These are phyloP conservation scores for Ceuthmochares aereus DNA, from an alignment of 2,113 vertebrate species.

Conservation along the genomic window DNA sequence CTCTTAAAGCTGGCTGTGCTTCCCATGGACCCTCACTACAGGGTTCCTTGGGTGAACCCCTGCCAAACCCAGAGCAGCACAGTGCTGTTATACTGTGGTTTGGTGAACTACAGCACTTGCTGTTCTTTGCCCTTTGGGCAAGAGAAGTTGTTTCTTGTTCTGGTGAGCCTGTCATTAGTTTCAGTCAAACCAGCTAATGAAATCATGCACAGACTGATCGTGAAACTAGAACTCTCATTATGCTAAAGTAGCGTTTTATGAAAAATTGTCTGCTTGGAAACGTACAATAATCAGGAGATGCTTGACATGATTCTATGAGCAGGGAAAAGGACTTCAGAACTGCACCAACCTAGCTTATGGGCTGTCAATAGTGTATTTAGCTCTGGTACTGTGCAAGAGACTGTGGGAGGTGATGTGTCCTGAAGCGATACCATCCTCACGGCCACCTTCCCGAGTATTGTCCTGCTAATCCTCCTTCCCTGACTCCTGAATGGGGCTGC, in stretches of 20 bases:
- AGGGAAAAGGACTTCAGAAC: not conserved
- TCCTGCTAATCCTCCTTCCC: not conserved
- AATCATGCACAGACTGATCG: not conserved
- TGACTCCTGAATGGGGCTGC: not conserved
- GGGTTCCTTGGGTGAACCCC: not conserved
- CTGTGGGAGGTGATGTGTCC: not conserved
- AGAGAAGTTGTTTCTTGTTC: not conserved
- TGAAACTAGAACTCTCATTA: not conserved
- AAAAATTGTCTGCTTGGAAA: not conserved
- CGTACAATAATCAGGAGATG: not conserved
- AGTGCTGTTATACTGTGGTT: not conserved
- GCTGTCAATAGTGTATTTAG: not conserved
- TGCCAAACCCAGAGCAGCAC: not conserved
- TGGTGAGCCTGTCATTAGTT: not conserved
- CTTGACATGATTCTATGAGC: not conserved
- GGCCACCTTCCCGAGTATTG: not conserved
- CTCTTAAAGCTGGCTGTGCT: not conserved
- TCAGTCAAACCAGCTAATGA: not conserved
- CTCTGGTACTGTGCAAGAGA: not conserved
- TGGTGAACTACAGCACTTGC: not conserved
- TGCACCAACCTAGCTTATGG: not conserved
- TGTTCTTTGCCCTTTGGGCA: not conserved
- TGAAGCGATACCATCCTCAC: not conserved
- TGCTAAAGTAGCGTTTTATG: not conserved
- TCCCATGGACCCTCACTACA: too few species aligned